Conservation (phyloP, 1,140 invertebrate genomes). For the Macrocentrus cingulum region DNA sequence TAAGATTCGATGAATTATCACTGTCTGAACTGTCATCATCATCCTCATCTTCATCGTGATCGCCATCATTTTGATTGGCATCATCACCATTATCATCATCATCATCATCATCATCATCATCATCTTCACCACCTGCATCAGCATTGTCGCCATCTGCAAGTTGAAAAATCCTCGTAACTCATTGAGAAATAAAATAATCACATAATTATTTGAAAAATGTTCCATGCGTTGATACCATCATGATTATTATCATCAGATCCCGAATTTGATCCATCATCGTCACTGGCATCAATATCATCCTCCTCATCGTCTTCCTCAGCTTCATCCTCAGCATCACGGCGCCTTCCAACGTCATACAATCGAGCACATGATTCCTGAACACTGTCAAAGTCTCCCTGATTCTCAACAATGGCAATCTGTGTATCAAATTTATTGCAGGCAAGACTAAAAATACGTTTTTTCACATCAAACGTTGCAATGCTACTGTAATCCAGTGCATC, state of each 20-base stretch:
- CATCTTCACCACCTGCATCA: constrained; percentile 45
- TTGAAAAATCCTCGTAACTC: background rate
- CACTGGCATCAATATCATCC: constrained; percentile 55
- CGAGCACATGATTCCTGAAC: constrained; percentile 82
- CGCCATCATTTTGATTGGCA: constrained; percentile 51
- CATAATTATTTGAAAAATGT: constrained; percentile 4
- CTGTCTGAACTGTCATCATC: constrained; percentile 47
- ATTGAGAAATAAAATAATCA: background rate
- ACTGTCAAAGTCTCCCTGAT: constrained; percentile 73
- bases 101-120: constrained; percentile 43
- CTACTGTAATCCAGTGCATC: constrained; percentile 92
- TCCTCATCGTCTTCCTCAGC: constrained; percentile 74
- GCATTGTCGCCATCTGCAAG: constrained; percentile 47
- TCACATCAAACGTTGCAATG: constrained; percentile 90
- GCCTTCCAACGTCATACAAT: constrained; percentile 78
- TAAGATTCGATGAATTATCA: constrained; percentile 47
- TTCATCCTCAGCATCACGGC: constrained; percentile 74
- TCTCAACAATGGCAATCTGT: constrained; percentile 82
- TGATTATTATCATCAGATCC: constrained; percentile 61
- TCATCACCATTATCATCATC: constrained; percentile 54
- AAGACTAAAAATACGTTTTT: constrained; percentile 77
- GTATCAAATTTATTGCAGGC: constrained; percentile 75
- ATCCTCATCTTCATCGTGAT: constrained; percentile 45
- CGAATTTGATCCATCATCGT: constrained; percentile 58
- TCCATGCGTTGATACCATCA: constrained; percentile 46